Percentiles rank a stretch among this genome's conserved stretches.
These are phyloP conservation scores for Steatornis caripensis DNA, from an alignment of 2,113 vertebrate species.

Conservation along the genomic window DNA sequence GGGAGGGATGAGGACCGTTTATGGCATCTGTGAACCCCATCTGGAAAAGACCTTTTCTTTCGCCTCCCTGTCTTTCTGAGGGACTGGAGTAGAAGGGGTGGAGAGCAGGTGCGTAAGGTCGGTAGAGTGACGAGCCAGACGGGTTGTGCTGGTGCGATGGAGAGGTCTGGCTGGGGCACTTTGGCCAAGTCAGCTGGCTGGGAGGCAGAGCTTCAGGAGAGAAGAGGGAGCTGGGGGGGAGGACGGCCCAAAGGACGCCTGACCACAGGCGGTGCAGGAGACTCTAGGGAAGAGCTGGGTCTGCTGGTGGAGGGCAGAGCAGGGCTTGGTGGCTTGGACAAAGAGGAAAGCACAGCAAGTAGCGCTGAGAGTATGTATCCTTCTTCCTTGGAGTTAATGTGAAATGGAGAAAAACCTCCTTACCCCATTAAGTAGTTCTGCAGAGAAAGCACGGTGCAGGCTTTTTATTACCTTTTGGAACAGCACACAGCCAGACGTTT, in stretches of 20 bases:
- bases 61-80: neutral
- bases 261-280: neutral
- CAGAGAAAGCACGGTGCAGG: neutral
- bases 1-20: neutral
- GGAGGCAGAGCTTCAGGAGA: neutral
- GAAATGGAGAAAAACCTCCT: neutral
- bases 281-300: neutral
- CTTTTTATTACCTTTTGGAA: conserved; percentile 12
- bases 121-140: neutral
- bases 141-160: rapidly evolving
- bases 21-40: neutral
- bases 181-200: neutral
- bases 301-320: neutral
- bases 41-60: neutral
- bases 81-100: neutral
- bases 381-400: neutral
- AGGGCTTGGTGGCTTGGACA: neutral
- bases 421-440: neutral
- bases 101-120: neutral
- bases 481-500: neutral
- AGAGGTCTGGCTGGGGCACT: neutral
- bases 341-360: neutral
- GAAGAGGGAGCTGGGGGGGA: neutral
- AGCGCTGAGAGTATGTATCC: neutral
- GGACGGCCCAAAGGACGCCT: neutral